These are phyloP conservation scores for Pangasius larnaudii DNA, from an alignment of 2,797 vertebrate species.

Conservation along the genomic window DNA sequence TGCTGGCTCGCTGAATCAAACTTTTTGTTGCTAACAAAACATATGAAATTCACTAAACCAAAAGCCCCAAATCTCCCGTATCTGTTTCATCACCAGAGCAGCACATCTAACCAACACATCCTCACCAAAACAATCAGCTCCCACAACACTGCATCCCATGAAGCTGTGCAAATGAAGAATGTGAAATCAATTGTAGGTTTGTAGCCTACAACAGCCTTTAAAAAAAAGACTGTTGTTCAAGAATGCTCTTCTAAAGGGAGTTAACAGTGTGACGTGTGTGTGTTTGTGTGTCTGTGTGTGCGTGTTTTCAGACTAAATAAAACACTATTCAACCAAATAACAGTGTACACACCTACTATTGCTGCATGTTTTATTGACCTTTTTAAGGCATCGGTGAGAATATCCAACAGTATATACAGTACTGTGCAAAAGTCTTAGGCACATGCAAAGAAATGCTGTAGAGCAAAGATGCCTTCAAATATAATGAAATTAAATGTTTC, in stretches of 20 bases:
- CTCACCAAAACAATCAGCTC: neutral
- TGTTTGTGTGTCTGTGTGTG: neutral
- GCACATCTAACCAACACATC: neutral
- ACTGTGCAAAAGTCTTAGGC: too few relatives aligned
- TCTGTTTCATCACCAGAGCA: neutral
- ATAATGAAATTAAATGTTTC: too few relatives aligned
- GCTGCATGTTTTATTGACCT: conserved; percentile 26
- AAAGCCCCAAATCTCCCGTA: neutral
- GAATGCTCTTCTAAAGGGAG: neutral
- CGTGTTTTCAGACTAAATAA: neutral
- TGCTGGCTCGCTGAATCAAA: neutral
- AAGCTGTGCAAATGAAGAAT: neutral
- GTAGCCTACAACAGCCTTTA: neutral
- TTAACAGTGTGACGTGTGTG: neutral
- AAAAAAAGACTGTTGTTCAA: neutral
- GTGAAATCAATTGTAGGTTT: neutral
- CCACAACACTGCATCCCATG: neutral
- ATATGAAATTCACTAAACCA: neutral
- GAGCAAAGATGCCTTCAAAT: too few relatives aligned
- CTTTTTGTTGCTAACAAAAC: neutral
- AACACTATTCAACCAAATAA: neutral
- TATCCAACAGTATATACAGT: neutral
- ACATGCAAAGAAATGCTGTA: too few relatives aligned
- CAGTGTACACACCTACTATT: neutral
- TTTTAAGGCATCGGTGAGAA: conserved; percentile 27